Evolutionary conservation across 2,888 invertebrate species (phyloP).

Genomic region (Eupithecia subfuscata): DNA sequence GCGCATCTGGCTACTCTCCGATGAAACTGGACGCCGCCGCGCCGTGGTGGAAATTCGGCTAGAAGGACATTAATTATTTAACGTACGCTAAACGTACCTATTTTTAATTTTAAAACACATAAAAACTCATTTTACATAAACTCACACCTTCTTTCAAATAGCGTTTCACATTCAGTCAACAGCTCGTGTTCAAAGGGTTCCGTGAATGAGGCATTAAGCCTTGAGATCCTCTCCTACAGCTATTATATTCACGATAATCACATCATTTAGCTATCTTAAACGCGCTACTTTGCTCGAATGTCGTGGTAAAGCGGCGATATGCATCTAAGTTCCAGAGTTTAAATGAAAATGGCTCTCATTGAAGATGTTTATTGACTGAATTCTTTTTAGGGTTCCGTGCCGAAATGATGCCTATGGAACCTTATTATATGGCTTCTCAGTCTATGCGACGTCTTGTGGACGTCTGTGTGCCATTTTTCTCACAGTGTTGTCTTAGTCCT

Average conservation of each 20-base stretch:
- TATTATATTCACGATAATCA: constrained; percentile 44
- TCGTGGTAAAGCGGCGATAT: constrained; percentile 35
- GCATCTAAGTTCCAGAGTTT: constrained; percentile 34
- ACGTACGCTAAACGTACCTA: too few relatives aligned
- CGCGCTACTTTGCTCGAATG: constrained; percentile 38
- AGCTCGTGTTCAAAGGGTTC: constrained; percentile 33
- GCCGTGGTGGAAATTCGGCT: too few relatives aligned
- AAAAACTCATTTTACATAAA: constrained; percentile 1
- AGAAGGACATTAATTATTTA: too few relatives aligned
- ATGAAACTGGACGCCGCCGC: too few relatives aligned
- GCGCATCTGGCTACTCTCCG: too few relatives aligned
- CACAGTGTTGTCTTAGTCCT: too few relatives aligned
- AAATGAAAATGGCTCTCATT: constrained; percentile 37
- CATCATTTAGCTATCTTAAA: constrained; percentile 43
- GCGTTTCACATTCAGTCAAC: constrained; percentile 12
- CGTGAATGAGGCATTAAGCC: constrained; percentile 40
- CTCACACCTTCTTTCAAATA: constrained; percentile 17
- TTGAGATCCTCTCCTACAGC: constrained; percentile 38
- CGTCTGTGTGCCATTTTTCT: too few relatives aligned
- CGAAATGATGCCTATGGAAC: neutral
- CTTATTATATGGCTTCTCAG: neutral
- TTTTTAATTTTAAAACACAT: too few relatives aligned
- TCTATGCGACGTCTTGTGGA: neutral
- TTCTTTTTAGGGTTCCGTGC: neutral
- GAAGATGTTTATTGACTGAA: constrained; percentile 9